These are phyloP conservation scores for Prunella himalayana DNA, from an alignment of 2,113 vertebrate genomes.

Conservation along the genomic window DNA sequence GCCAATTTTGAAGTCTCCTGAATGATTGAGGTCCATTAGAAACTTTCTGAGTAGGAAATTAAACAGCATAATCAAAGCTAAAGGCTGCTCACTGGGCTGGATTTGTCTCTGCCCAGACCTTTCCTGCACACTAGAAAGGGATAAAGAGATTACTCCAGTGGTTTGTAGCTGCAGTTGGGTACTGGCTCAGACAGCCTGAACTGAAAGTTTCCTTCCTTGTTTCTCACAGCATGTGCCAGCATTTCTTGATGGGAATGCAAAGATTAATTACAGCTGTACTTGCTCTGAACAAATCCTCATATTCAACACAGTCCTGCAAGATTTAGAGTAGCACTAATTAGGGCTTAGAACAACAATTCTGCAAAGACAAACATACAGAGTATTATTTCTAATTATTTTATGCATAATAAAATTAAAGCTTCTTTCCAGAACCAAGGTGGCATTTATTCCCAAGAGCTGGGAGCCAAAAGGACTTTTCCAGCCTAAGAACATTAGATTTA, in stretches of 20 bases:
- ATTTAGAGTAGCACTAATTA: constrained; percentile 25
- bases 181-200: constrained; percentile 34
- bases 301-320: constrained; percentile 19
- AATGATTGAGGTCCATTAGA: background rate
- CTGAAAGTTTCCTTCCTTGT: constrained; percentile 38
- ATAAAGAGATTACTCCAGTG: constrained; percentile 34
- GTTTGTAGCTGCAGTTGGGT: constrained; percentile 40
- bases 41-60: background rate
- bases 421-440: constrained; percentile 6
- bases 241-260: constrained; percentile 54
- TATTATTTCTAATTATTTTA: constrained; percentile 25
- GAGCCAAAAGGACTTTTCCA: background rate
- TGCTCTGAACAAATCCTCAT: constrained; percentile 43
- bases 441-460: background rate
- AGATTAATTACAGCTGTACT: constrained; percentile 52
- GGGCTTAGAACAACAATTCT: constrained; percentile 29
- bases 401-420: constrained; percentile 25
- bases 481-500: background rate
- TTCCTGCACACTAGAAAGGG: constrained; percentile 3
- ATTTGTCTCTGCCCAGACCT: background rate
- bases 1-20: background rate
- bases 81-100: background rate
- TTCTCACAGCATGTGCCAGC: constrained; percentile 56
- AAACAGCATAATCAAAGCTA: background rate
- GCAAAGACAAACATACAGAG: background rate